Conservation (phyloP, 2,797 vertebrate species). For the Typhlichthys subterraneus region DNA sequence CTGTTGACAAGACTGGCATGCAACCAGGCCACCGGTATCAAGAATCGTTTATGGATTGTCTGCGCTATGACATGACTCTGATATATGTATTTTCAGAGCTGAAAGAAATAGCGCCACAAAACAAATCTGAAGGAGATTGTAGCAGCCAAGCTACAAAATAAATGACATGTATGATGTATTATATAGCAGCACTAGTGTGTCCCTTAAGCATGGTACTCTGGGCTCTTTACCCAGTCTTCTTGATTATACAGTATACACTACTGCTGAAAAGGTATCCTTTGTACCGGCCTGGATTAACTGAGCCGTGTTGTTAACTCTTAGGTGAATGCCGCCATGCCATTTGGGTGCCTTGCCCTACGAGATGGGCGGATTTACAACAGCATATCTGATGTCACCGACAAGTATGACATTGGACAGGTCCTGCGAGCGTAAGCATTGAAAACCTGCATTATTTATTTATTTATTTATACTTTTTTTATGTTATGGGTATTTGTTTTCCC, state of each 20-base stretch:
- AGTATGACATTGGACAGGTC: conserved; percentile 87
- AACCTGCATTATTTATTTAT: background rate
- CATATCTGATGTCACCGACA: conserved; percentile 86
- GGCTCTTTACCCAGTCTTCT: too few species aligned
- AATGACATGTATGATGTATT: too few species aligned
- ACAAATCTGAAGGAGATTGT: background rate
- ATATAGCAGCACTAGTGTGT: too few species aligned
- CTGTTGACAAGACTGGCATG: conserved; percentile 65
- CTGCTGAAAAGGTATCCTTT: too few species aligned
- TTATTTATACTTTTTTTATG: conserved; percentile 22
- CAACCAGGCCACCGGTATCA: conserved; percentile 56
- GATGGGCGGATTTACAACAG: conserved; percentile 83
- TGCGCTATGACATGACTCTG: conserved; percentile 28
- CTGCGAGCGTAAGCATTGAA: conserved; percentile 82
- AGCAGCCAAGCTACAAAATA: too few species aligned
- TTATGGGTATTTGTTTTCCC: conserved; percentile 1
- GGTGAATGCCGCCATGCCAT: conserved; percentile 86
- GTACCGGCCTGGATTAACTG: background rate
- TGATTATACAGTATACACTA: too few species aligned
- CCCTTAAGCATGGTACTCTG: too few species aligned
- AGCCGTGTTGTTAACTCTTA: conserved; percentile 45
- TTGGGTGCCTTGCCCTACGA: conserved; percentile 88
- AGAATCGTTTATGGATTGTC: conserved; percentile 34
- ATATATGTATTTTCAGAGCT: conserved; percentile 34
- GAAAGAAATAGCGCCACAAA: conserved; percentile 1